Base-by-base conservation (phyloP, 2,797 vertebrate genomes). In the Acipenser transmontanus region DNA sequence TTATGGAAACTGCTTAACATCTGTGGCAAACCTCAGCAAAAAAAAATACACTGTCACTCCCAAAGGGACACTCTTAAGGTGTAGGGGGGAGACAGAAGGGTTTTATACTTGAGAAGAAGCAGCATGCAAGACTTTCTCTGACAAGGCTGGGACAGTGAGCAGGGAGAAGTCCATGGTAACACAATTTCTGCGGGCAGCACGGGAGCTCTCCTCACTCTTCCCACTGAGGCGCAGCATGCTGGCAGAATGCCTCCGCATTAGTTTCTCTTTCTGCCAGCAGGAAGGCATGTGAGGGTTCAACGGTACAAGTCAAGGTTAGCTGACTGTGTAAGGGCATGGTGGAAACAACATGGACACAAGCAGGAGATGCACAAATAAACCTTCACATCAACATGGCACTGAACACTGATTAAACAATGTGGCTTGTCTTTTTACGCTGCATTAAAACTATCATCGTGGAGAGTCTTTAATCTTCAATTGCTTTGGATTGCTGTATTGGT, bases 151-250 rank as follows among this genome's bases (percentile, higher is more conserved):
- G 64, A 84, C 68, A 66, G 85, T 86, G 65, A 98, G 89, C 64
- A 95, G 82, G 69, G 95, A 97, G 82, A 98, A 97, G 81, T 97
- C 95, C 94, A 97, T 79, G 65, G 94, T 96, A 88, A 89, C 83
- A 63, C 94, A 89, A 76, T 88, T 78, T 50, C 78, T 87, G 65
- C 80, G 91, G 80, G 76, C 80, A 67, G 75, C 67, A 13, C 76
- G 86, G 72, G 63, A 78, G 68, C 70, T 76, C 70, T 88, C 91
- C 66, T 88, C 86, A 7, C 88, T 81, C 65, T 86, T 85, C 74
- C 73, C 76, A 0, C 80, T 77, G 69, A 87, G 77, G 69, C 70
- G 85, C 61, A 92, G 72, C 70, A 91, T 80, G 50, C 90, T 89
- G 79, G 94, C 84, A 1, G 95, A 95, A 84, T 96, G 93, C 80